Evolutionary conservation across 2,888 invertebrate genomes (phyloP).

Genomic region (Polyommatus iphigenia): DNA sequence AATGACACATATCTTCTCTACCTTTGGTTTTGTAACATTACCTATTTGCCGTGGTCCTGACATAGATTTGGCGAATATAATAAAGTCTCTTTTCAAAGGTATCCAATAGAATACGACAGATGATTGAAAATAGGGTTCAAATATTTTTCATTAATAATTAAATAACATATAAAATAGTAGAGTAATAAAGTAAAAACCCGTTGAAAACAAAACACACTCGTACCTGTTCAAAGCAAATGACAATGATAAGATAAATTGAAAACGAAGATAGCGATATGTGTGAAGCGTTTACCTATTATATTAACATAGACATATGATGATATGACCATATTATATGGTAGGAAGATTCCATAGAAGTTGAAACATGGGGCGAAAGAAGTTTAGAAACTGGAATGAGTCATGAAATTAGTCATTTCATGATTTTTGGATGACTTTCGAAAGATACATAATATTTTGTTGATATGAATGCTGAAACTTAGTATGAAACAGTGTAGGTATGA

Average conservation of each 20-base stretch:
- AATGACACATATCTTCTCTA: not conserved
- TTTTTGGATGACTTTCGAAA: not conserved
- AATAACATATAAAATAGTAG: not conserved
- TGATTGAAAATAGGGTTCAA: no score
- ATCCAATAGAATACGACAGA: no score
- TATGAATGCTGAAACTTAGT: not conserved
- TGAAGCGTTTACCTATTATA: constrained; percentile 24
- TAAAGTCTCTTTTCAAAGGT: no score
- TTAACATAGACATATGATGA: not conserved
- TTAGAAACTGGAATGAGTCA: constrained; percentile 12
- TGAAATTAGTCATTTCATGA: not conserved
- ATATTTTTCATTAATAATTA: no score
- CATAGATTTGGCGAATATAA: no score
- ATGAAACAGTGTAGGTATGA: not conserved
- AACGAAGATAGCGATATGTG: constrained; percentile 40
- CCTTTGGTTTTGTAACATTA: no score
- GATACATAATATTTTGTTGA: not conserved
- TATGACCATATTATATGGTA: not conserved
- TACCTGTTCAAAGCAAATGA: constrained; percentile 40
- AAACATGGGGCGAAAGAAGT: constrained; percentile 18
- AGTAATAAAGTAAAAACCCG: constrained; percentile 4
- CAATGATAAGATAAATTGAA: constrained; percentile 44
- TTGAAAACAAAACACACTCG: constrained; percentile 25
- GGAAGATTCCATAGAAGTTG: constrained; percentile 11
- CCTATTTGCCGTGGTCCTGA: no score